phyloP scores from a whole-genome alignment of 2,113 vertebrate genomes.

The Gymnobelideus leadbeateri region DNA sequence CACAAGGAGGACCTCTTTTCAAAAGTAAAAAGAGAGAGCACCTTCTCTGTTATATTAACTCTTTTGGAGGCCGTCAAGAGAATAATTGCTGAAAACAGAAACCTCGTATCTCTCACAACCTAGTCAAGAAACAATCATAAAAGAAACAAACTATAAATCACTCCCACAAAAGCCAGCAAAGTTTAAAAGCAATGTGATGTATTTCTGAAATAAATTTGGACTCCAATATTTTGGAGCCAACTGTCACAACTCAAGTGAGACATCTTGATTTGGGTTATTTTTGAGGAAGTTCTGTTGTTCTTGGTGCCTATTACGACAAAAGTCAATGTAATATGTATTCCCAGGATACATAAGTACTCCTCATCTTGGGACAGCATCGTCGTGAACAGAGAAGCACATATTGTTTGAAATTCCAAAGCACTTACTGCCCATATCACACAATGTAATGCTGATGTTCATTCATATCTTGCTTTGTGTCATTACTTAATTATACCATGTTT shows the following conservation, averaged over 20 bases:
- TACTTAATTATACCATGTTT: neutral
- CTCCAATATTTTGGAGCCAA: slow-evolving; percentile 67
- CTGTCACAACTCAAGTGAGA: slow-evolving; percentile 53
- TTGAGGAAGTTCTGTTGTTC: slow-evolving; percentile 41
- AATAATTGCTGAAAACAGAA: slow-evolving; percentile 68
- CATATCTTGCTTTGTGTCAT: neutral
- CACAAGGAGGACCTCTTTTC: neutral
- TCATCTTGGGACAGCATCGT: slow-evolving; percentile 22
- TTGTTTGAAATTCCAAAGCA: neutral
- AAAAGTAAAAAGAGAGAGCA: neutral
- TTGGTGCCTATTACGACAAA: slow-evolving; percentile 50
- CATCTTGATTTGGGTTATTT: slow-evolving; percentile 63
- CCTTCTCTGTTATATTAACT: slow-evolving; percentile 53
- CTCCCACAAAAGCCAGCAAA: slow-evolving; percentile 72
- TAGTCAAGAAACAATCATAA: slow-evolving; percentile 63
- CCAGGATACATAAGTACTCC: neutral
- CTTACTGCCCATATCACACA: neutral
- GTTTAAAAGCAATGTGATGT: slow-evolving; percentile 74
- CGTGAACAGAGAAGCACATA: neutral
- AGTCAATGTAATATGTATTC: slow-evolving; percentile 22
- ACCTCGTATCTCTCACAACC: slow-evolving; percentile 61
- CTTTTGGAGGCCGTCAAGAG: slow-evolving; percentile 51
- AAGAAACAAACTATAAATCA: slow-evolving; percentile 76
- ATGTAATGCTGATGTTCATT: neutral
- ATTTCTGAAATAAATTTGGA: slow-evolving; percentile 76